phyloP scores from a whole-genome alignment of 2,888 invertebrate species.

The Lordiphosa fenestrarum region DNA sequence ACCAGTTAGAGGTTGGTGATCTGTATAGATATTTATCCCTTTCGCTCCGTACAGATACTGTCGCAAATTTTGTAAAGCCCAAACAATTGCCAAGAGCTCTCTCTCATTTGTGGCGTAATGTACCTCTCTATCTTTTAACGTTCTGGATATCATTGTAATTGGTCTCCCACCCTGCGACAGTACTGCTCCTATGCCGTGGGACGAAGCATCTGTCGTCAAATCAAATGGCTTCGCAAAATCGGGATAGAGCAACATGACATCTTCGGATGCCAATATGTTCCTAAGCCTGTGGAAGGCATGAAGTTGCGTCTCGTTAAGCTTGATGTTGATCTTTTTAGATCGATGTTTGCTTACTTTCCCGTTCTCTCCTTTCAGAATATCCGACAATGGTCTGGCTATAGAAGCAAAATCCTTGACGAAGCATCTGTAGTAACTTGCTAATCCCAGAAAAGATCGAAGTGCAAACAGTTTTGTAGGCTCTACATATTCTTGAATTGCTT shows the following conservation, averaged over 20 bases:
- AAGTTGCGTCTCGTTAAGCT: no score
- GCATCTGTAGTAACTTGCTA: constrained; percentile 7
- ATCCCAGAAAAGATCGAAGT: neutral
- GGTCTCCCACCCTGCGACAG: no score
- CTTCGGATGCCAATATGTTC: no score
- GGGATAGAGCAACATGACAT: no score
- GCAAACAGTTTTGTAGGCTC: constrained; percentile 1
- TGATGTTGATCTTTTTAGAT: no score
- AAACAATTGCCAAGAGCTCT: constrained; percentile 23
- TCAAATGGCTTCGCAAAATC: no score
- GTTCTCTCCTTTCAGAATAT: constrained; percentile 9
- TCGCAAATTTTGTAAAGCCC: constrained; percentile 11
- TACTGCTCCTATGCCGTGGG: no score
- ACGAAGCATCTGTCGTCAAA: no score
- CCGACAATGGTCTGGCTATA: constrained; percentile 7
- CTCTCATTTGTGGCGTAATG: constrained; percentile 2
- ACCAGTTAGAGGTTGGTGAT: constrained; percentile 14
- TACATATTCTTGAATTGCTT: constrained; percentile 1
- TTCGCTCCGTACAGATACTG: constrained; percentile 10
- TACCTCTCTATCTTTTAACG: neutral
- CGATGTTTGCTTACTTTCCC: neutral
- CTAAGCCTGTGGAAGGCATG: no score
- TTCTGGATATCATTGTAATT: no score
- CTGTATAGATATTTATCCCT: constrained; percentile 14
- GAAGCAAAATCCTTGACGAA: constrained; percentile 4